Conservation (phyloP, 2,797 vertebrate genomes). For the Perodicticus potto region DNA sequence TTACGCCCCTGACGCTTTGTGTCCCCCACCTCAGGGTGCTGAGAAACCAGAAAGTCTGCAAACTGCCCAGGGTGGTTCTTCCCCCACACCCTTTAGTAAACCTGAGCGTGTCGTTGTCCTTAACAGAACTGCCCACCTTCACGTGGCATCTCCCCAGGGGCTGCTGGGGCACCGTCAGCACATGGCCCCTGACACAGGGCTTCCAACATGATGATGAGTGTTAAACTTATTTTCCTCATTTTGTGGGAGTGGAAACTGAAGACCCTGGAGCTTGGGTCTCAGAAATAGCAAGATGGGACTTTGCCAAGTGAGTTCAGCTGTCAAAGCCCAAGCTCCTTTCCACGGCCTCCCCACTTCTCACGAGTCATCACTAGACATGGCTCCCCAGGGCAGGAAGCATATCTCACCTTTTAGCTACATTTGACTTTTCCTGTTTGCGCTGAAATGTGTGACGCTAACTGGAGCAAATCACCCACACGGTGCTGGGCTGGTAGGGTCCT, state of each 20-base stretch:
- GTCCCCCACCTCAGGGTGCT: background rate
- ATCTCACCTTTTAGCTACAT: background rate
- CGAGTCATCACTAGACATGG: rapidly evolving
- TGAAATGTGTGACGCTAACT: background rate
- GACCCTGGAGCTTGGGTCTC: background rate
- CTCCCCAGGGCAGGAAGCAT: background rate
- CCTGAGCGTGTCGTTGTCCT: no score
- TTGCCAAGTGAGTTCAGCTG: no score
- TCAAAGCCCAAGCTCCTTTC: background rate
- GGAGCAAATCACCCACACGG: background rate
- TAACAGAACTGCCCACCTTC: background rate
- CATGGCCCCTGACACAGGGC: no score
- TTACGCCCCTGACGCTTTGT: background rate
- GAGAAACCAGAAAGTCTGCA: background rate
- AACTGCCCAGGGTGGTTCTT: no score
- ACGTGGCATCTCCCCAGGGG: rapidly evolving
- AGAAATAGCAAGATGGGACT: no score
- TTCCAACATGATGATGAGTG: no score
- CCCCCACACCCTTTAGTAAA: background rate
- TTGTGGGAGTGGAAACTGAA: background rate
- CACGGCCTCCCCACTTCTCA: rapidly evolving
- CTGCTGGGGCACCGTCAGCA: background rate
- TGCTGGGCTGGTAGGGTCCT: no score
- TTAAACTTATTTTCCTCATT: background rate
- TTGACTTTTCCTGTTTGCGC: no score